Conservation (phyloP, 2,797 vertebrate species). For the Neosilurus mollespiculum region DNA sequence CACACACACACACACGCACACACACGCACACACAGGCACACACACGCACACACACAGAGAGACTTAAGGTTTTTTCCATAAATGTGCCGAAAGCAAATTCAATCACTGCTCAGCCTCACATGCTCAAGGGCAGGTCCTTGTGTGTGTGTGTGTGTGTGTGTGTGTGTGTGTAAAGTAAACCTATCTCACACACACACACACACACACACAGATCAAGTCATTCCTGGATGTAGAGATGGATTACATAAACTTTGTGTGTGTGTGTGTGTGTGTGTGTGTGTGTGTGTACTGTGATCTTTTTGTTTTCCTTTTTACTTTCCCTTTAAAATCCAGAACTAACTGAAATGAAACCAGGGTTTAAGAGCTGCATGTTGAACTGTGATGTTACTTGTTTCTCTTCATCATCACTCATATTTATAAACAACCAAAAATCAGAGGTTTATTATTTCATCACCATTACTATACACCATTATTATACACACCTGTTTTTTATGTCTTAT, state of each 20-base stretch:
- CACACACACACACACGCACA: background rate
- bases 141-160: conserved; percentile 36
- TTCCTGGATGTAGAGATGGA: conserved; percentile 56
- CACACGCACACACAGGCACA: background rate
- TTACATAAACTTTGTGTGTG: conserved; percentile 42
- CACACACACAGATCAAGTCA: conserved; percentile 59
- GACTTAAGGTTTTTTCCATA: background rate
- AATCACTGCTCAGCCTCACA: background rate
- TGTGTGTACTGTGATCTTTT: background rate
- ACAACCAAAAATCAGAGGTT: too few relatives aligned
- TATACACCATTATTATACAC: background rate
- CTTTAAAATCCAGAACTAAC: background rate
- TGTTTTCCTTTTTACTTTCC: background rate
- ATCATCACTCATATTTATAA: background rate
- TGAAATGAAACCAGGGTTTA: background rate
- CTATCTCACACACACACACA: background rate
- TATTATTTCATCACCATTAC: background rate
- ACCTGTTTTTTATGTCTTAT: background rate
- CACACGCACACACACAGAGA: background rate
- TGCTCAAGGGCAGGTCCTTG: conserved; percentile 6
- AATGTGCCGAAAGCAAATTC: background rate
- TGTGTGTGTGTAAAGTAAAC: background rate
- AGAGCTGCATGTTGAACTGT: background rate
- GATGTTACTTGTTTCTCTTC: background rate
- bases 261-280: conserved; percentile 3